Conservation (phyloP, 2,797 vertebrate genomes). For the Lagothrix lagotricha region DNA sequence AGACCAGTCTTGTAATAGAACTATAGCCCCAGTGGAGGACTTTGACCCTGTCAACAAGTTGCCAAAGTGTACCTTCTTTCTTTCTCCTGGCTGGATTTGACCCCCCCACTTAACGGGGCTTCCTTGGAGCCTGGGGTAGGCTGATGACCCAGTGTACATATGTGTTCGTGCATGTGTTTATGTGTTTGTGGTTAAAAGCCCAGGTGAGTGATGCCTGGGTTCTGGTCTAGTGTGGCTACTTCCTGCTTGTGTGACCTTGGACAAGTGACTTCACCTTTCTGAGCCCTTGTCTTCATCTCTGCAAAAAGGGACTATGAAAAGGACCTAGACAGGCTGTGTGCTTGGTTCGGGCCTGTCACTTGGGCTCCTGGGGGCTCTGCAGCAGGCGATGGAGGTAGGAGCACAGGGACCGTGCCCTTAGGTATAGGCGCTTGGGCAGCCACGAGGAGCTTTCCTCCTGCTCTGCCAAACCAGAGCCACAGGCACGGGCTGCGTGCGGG, state of each 20-base stretch:
- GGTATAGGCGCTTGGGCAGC: background rate
- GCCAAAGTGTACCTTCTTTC: background rate
- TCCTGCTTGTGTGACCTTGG: background rate
- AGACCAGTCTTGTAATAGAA: background rate
- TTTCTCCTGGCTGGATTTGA: background rate
- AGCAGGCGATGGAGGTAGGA: background rate
- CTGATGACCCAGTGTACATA: accelerated
- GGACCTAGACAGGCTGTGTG: background rate
- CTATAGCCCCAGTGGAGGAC: background rate
- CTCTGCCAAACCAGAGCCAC: conserved; percentile 75
- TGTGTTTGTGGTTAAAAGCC: background rate
- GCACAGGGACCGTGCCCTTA: background rate
- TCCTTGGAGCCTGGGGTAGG: background rate
- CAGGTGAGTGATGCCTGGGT: background rate
- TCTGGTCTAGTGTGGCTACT: background rate
- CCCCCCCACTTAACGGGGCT: background rate
- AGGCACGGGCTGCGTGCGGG: conserved; percentile 26
- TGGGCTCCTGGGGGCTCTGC: background rate
- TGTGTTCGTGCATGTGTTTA: background rate
- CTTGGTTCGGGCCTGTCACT: background rate
- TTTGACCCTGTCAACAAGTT: background rate
- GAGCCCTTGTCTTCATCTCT: background rate
- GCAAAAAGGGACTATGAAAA: background rate
- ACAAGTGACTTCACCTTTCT: background rate
- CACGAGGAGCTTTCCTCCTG: background rate